Evolutionary conservation across 2,113 vertebrate species (phyloP).

Genomic region (Carettochelys insculpta): DNA sequence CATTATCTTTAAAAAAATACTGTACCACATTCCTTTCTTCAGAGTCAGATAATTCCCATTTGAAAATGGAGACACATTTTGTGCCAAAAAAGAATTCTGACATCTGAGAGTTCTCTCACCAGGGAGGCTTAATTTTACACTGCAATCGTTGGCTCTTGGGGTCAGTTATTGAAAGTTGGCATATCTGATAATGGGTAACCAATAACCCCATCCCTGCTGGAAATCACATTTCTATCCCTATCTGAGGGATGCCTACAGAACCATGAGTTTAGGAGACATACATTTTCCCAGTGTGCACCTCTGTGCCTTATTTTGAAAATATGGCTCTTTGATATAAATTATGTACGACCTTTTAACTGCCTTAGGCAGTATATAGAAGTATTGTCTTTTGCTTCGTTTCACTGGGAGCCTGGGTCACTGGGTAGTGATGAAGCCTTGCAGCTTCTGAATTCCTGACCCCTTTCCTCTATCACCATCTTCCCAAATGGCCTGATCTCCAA

Average conservation of each 20-base stretch:
- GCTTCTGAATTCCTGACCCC: neutral
- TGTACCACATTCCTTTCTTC: neutral
- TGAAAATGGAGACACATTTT: neutral
- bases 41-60: neutral
- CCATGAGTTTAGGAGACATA: neutral
- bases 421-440: neutral
- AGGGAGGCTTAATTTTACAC: neutral
- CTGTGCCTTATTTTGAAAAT: neutral
- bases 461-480: neutral
- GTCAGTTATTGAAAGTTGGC: neutral
- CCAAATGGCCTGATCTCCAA: neutral
- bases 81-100: neutral
- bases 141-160: neutral
- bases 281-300: neutral
- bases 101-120: neutral
- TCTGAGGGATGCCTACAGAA: neutral
- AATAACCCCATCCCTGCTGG: neutral
- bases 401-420: neutral
- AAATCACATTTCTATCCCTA: neutral
- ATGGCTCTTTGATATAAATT: fast-evolving
- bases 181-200: neutral
- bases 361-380: fast-evolving
- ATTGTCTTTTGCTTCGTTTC: neutral
- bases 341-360: neutral
- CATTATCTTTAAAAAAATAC: neutral